Base-by-base conservation (phyloP, 2,797 vertebrate species). In the Danio aesculapii region DNA sequence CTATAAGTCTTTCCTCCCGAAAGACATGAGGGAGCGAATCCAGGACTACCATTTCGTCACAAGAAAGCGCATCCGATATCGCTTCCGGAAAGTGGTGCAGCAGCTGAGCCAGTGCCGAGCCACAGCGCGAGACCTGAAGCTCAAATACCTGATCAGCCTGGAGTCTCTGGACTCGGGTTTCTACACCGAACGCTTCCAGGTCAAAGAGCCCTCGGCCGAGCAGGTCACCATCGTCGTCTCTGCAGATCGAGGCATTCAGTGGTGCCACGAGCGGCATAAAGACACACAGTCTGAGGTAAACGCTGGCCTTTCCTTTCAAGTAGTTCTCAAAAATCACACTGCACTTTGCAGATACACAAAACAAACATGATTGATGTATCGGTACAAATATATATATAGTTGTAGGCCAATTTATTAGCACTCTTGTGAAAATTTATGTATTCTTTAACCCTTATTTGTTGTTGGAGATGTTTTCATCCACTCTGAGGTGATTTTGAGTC, bases 141-240 rank as follows among this genome's bases (percentile, higher is more conserved):
- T 99, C 84, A 99, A 98, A 78, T 99, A 99, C 91, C 94, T 99
- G 86, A 98, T 98, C 90, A 99, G 95, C 91, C 92, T 99, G 90
- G 98, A 99, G 94, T 93, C 91, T 52, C 94, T 99, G 87, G 95
- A 97, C 88, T 93, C 97, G 53, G 93, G 94, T 75, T 96, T 99
- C 90, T 97, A 95, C 92, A 93, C 95, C 0, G 97, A 99, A 89
- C 89, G 93, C 84, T 99, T 99, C 93, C 94, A 95, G 88, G 97
- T 98, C 86, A 96, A 95, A 69, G 94, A 97, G 83, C 94, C 93
- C 84, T 93, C 94, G 19, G 93, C 92, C 66, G 91, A 84, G 53
- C 86, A 94, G 85, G 94, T 96, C 89, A 95, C 95, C 78, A 95
- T 99, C 85, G 81, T 97, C 75, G 95, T 99, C 91, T 96, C 91